Evolutionary conservation across 1,140 invertebrate genomes (phyloP).

Genomic region (Papilio helenus): DNA sequence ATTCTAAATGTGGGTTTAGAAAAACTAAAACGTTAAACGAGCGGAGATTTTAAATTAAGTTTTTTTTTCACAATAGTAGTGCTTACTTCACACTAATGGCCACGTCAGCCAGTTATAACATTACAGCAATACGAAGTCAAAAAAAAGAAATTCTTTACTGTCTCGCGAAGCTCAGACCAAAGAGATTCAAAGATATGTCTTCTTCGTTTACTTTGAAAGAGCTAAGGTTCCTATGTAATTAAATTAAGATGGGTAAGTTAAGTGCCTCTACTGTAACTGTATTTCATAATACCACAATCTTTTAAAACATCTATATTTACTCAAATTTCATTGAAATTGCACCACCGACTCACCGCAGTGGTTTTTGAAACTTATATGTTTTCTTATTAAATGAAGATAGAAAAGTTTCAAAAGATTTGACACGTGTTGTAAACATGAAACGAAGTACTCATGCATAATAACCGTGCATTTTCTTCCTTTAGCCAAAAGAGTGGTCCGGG

Average conservation of each 20-base stretch:
- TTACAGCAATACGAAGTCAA: constrained; percentile 14
- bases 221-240: not conserved
- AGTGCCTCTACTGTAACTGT: not conserved
- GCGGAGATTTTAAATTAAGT: not conserved
- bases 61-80: not conserved
- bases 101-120: not conserved
- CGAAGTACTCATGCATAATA: not conserved
- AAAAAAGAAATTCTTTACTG: constrained; percentile 17
- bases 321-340: too few relatives aligned
- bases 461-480: not conserved
- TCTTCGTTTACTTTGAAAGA: constrained; percentile 15
- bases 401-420: not conserved
- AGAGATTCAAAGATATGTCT: constrained; percentile 15
- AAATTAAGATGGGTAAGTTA: not conserved
- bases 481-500: not conserved
- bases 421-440: not conserved
- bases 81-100: not conserved
- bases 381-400: too few relatives aligned
- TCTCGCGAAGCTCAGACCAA: constrained; percentile 6
- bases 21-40: not conserved
- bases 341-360: too few relatives aligned
- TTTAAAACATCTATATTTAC: too few relatives aligned
- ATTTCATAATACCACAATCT: too few relatives aligned
- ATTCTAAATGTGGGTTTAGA: not conserved
- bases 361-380: too few relatives aligned